phyloP scores from a whole-genome alignment of 2,113 vertebrate species.

The Lepus timidus region DNA sequence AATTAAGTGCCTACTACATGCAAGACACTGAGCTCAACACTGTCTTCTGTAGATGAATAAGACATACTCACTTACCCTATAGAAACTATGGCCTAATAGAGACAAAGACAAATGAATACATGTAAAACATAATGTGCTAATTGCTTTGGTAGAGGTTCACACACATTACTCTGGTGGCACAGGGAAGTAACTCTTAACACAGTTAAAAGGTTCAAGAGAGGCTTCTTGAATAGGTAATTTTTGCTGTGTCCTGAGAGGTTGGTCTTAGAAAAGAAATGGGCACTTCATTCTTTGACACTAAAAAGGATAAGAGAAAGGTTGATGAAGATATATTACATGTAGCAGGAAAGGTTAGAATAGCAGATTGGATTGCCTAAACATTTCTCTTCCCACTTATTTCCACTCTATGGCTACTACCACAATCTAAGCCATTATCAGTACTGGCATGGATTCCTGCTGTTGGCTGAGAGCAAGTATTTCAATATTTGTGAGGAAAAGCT shows the following conservation, averaged over 20 bases:
- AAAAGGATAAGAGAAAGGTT: background rate
- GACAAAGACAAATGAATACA: background rate
- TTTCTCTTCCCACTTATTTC: background rate
- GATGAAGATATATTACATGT: background rate
- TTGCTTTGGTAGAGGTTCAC: slow-evolving; percentile 6
- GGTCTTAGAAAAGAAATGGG: background rate
- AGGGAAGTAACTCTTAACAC: background rate
- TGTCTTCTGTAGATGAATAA: slow-evolving; percentile 29
- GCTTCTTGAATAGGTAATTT: background rate
- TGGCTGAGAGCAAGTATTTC: too few species aligned
- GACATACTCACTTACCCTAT: background rate
- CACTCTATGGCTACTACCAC: background rate
- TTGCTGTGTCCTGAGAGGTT: slow-evolving; percentile 34
- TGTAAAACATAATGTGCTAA: slow-evolving; percentile 16
- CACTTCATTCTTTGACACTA: background rate
- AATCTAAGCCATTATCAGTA: background rate
- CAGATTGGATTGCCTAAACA: slow-evolving; percentile 3
- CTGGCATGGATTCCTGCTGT: background rate
- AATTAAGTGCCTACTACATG: slow-evolving; percentile 40
- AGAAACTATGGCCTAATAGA: background rate
- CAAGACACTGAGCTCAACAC: background rate
- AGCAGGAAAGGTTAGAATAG: background rate
- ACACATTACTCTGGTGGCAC: background rate
- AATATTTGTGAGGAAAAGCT: too few species aligned
- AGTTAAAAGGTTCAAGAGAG: slow-evolving; percentile 13